A percentile compares a stretch with the other conserved stretches of the same genome.
These are phyloP conservation scores for Perccottus glenii DNA, from an alignment of 2,113 vertebrate genomes.

Conservation along the genomic window DNA sequence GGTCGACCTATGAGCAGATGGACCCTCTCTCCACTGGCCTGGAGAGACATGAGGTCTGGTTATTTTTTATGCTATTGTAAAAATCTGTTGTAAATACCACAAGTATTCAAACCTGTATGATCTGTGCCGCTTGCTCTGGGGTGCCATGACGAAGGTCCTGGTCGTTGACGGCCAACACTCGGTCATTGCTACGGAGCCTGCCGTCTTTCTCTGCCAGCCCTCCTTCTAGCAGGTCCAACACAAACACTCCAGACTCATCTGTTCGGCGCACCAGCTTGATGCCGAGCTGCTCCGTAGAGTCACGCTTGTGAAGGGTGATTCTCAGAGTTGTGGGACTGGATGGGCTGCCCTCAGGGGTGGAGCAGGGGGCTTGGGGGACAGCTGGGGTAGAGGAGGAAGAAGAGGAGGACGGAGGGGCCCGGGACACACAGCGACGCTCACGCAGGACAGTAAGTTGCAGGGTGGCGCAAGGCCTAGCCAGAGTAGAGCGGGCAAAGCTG, in stretches of 20 bases:
- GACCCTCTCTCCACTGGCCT: conserved; percentile 97
- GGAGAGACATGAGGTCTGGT: conserved; percentile 16
- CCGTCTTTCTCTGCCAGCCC: conserved; percentile 94
- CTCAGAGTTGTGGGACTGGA: conserved; percentile 84
- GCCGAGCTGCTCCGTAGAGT: conserved; percentile 93
- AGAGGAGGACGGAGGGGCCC: conserved; percentile 71
- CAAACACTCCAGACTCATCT: conserved; percentile 93
- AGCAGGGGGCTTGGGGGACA: conserved; percentile 68
- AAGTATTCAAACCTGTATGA: conserved; percentile 88
- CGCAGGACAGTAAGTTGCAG: conserved; percentile 92
- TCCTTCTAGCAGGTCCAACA: conserved; percentile 93
- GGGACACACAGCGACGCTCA: conserved; percentile 88
- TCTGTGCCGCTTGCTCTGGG: conserved; percentile 93
- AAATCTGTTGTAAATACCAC: neutral
- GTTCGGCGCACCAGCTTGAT: conserved; percentile 96
- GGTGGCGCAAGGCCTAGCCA: conserved; percentile 89
- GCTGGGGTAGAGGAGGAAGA: conserved; percentile 69
- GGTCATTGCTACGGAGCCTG: conserved; percentile 90
- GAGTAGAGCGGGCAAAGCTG: conserved; percentile 88
- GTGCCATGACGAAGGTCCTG: conserved; percentile 95
- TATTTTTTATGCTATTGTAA: neutral
- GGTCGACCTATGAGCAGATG: conserved; percentile 88
- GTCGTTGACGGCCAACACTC: conserved; percentile 92
- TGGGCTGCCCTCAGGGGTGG: conserved; percentile 82
- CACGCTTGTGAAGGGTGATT: conserved; percentile 90